phyloP scores from a whole-genome alignment of 2,113 vertebrate species.

The Mormoops blainvillei region DNA sequence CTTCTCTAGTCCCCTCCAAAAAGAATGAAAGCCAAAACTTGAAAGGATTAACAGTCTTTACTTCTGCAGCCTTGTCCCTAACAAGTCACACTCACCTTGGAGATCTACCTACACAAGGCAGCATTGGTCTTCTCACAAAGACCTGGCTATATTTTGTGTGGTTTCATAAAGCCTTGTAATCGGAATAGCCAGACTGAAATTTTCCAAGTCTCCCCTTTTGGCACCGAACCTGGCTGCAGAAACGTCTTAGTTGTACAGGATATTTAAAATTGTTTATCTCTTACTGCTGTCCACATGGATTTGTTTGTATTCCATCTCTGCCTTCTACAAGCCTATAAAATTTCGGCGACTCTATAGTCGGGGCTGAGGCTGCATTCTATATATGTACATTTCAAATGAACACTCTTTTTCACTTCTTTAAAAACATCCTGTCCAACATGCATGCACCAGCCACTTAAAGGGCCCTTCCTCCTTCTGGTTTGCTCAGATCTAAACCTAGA shows the following conservation, averaged over 20 bases:
- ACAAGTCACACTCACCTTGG: conserved; percentile 62
- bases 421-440: not conserved
- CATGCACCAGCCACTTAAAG: not conserved
- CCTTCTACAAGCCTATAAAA: conserved; percentile 75
- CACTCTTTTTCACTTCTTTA: conserved; percentile 32
- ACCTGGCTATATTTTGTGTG: not conserved
- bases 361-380: conserved; percentile 38
- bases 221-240: conserved; percentile 72
- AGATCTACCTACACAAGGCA: conserved; percentile 38
- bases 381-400: conserved; percentile 44
- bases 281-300: conserved; percentile 68
- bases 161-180: conserved; percentile 67
- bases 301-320: conserved; percentile 77
- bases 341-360: conserved; percentile 36
- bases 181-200: conserved; percentile 64
- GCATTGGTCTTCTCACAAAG: conserved; percentile 39
- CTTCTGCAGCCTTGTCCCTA: conserved; percentile 58
- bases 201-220: conserved; percentile 69
- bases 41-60: conserved; percentile 52
- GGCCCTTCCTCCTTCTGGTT: not conserved
- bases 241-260: conserved; percentile 60
- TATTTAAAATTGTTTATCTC: conserved; percentile 79
- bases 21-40: conserved; percentile 61
- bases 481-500: not conserved
- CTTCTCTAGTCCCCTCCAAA: conserved; percentile 48